phyloP scores from a whole-genome alignment of 2,113 vertebrate genomes.

The Rhabdornis inornatus region DNA sequence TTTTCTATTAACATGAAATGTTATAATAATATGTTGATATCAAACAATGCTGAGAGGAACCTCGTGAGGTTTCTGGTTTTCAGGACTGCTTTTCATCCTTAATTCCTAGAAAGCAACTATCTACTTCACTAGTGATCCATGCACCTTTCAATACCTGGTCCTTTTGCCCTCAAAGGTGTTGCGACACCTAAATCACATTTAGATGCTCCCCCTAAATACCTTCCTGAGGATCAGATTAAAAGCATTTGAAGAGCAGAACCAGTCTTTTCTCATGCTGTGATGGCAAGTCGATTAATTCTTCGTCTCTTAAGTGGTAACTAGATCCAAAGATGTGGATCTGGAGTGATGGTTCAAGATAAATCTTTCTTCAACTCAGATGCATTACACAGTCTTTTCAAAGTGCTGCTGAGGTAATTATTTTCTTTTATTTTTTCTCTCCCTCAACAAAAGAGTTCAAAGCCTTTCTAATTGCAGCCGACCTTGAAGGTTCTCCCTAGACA shows the following conservation, averaged over 20 bases:
- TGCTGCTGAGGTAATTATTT: neutral
- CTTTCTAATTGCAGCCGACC: neutral
- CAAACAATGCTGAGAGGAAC: neutral
- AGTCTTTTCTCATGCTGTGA: neutral
- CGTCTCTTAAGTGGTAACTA: neutral
- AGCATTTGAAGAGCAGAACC: neutral
- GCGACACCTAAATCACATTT: neutral
- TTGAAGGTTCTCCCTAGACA: neutral
- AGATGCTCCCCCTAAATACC: neutral
- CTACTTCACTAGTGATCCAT: neutral
- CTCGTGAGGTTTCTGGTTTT: neutral
- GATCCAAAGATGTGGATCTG: neutral
- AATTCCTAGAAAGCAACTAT: neutral
- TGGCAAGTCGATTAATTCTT: neutral
- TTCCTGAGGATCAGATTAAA: neutral
- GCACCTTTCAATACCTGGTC: neutral
- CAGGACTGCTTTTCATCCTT: neutral
- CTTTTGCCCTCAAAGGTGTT: neutral
- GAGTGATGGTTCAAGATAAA: neutral
- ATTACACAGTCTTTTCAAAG: neutral
- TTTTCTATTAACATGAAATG: neutral
- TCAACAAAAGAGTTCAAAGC: neutral
- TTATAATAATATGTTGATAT: neutral
- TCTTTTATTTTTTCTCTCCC: neutral
- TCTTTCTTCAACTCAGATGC: neutral